Percentiles rank a stretch among this genome's conserved stretches.
Conservation (phyloP, 2,797 vertebrate genomes). For the Esox masquinongy region DNA sequence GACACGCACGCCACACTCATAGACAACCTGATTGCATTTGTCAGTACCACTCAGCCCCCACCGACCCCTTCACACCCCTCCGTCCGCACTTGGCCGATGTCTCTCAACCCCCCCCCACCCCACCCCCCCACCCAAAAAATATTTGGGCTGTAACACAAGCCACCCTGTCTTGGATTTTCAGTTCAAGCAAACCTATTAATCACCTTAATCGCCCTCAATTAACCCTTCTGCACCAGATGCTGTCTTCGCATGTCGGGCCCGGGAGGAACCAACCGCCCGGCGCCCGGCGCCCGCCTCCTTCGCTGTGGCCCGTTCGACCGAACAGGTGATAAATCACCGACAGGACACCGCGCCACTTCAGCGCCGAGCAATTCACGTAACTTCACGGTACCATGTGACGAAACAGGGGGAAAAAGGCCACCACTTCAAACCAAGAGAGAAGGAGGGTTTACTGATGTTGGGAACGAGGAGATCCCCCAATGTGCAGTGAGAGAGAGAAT, state of each 20-base stretch:
- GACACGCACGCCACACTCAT: not conserved
- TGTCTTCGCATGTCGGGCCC: slow-evolving; percentile 63
- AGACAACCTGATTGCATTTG: slow-evolving; percentile 20
- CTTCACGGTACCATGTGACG: slow-evolving; percentile 66
- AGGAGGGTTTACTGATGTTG: slow-evolving; percentile 3
- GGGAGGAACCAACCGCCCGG: slow-evolving; percentile 42
- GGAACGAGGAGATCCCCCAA: slow-evolving; percentile 11
- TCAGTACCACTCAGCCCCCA: slow-evolving; percentile 55
- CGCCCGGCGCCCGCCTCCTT: slow-evolving; percentile 42
- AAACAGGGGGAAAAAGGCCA: slow-evolving; percentile 60
- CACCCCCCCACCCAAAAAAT: slow-evolving; percentile 61
- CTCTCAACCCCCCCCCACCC: slow-evolving; percentile 64
- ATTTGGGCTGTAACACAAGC: slow-evolving; percentile 84
- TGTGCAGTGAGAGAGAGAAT: not conserved
- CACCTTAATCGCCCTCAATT: slow-evolving; percentile 86
- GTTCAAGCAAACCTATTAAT: slow-evolving; percentile 85
- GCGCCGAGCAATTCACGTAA: slow-evolving; percentile 60
- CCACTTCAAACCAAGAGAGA: slow-evolving; percentile 17
- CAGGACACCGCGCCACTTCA: slow-evolving; percentile 46
- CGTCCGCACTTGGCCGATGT: slow-evolving; percentile 53
- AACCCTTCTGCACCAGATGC: slow-evolving; percentile 74
- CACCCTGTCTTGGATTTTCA: slow-evolving; percentile 83
- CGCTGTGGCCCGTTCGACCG: slow-evolving; percentile 57
- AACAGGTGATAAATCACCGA: slow-evolving; percentile 72
- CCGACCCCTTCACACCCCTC: slow-evolving; percentile 15